These are phyloP conservation scores for Lepus europaeus DNA, from an alignment of 2,113 vertebrate genomes.

Conservation along the genomic window DNA sequence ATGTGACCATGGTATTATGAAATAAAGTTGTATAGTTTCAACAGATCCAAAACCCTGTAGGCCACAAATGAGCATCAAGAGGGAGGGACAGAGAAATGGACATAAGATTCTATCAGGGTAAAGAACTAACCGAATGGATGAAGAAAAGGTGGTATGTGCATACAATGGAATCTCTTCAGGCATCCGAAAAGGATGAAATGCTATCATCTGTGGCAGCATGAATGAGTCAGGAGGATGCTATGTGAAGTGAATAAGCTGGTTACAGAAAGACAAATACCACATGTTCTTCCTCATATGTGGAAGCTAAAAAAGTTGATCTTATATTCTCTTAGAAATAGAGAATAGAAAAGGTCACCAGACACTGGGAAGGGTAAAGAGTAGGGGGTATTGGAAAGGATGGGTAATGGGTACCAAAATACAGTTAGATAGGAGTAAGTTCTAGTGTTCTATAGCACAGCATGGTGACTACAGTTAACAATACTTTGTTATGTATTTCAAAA, in stretches of 20 bases:
- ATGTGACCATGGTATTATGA: slow-evolving; percentile 51
- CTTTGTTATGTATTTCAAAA: neutral
- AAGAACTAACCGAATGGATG: neutral
- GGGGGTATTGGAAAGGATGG: neutral
- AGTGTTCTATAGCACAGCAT: neutral
- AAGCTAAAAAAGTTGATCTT: neutral
- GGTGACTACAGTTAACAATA: neutral
- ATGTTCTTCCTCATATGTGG: neutral
- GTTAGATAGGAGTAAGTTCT: neutral
- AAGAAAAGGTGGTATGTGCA: neutral
- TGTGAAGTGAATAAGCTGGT: neutral
- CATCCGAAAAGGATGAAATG: neutral
- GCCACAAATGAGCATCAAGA: neutral
- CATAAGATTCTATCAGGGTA: neutral
- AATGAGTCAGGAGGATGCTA: neutral
- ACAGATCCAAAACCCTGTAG: slow-evolving; percentile 23
- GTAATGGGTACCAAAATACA: neutral
- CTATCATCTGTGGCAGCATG: neutral
- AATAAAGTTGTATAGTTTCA: neutral
- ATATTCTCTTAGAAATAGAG: neutral
- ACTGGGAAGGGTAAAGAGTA: neutral
- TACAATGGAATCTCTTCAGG: neutral
- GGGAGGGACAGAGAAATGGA: neutral
- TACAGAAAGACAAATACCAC: neutral
- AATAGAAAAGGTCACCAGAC: neutral